These are phyloP conservation scores for Aulostomus chinensis DNA, from an alignment of 2,797 vertebrate genomes.

Conservation along the genomic window DNA sequence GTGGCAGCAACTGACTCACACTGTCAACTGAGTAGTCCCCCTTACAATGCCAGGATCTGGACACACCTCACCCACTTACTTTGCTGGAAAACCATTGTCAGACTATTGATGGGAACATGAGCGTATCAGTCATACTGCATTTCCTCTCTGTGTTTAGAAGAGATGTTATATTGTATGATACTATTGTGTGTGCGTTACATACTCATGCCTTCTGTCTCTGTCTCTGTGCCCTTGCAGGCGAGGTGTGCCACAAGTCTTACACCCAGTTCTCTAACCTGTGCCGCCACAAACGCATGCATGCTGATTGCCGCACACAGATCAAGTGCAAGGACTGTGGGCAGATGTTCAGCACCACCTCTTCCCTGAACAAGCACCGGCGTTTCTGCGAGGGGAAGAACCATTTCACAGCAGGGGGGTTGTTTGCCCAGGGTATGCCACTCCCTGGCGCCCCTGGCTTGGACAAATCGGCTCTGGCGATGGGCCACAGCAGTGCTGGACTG, in stretches of 20 bases:
- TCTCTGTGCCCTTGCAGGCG: conserved; percentile 85
- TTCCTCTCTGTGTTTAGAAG: conserved; percentile 46
- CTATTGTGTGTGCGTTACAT: conserved; percentile 17
- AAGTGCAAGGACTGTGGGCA: conserved; percentile 99
- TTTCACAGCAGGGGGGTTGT: conserved; percentile 96
- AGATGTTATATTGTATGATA: conserved; percentile 47
- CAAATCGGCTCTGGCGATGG: conserved; percentile 94
- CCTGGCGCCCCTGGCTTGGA: conserved; percentile 92
- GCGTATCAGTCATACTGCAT: conserved; percentile 36
- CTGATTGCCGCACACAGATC: conserved; percentile 99
- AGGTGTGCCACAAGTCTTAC: conserved; percentile 99
- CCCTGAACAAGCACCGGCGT: conserved; percentile 99
- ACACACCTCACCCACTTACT: conserved; percentile 59
- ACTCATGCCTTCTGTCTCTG: conserved; percentile 50
- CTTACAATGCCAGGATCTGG: conserved; percentile 76
- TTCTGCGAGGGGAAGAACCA: conserved; percentile 99
- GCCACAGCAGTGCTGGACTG: conserved; percentile 91
- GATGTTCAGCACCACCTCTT: conserved; percentile 99
- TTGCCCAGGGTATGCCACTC: conserved; percentile 96
- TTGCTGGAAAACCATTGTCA: conserved; percentile 54
- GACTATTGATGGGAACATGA: conserved; percentile 52
- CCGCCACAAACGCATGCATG: conserved; percentile 99
- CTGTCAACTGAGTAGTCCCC: conserved; percentile 53
- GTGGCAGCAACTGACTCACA: conserved; percentile 77
- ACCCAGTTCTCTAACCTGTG: conserved; percentile 99